These are phyloP conservation scores for Pelmatolapia mariae DNA, from an alignment of 2,113 vertebrate genomes.

Conservation along the genomic window DNA sequence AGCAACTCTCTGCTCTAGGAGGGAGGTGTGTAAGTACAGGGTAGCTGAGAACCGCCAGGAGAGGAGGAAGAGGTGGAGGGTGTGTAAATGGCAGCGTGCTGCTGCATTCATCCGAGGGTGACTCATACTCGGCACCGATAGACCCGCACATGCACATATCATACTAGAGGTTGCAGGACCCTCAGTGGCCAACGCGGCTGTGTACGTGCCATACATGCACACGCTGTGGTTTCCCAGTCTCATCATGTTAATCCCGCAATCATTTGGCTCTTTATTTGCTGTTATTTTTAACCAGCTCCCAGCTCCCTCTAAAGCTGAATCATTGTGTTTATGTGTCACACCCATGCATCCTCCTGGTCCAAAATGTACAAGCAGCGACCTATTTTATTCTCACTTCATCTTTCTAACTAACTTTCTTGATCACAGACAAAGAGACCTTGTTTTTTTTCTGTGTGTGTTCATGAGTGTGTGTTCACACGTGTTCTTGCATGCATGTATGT, in stretches of 20 bases:
- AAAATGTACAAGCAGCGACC: slow-evolving; percentile 25
- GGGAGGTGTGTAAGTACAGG: slow-evolving; percentile 58
- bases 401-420: slow-evolving; percentile 14
- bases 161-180: not conserved
- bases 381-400: not conserved
- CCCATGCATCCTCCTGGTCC: slow-evolving; percentile 44
- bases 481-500: slow-evolving; percentile 48
- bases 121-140: not conserved
- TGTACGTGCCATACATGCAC: not conserved
- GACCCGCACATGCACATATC: not conserved
- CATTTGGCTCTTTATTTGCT: slow-evolving; percentile 40
- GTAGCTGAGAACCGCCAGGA: slow-evolving; percentile 31
- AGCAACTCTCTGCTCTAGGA: slow-evolving; percentile 16
- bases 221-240: slow-evolving; percentile 16
- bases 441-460: not conserved
- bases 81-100: not conserved
- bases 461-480: slow-evolving; percentile 25
- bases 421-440: slow-evolving; percentile 56
- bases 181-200: not conserved
- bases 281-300: slow-evolving; percentile 56
- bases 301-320: slow-evolving; percentile 43
- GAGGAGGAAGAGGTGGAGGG: slow-evolving; percentile 22
- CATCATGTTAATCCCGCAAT: slow-evolving; percentile 38
- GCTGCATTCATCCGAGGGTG: slow-evolving; percentile 5
- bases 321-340: slow-evolving; percentile 56